Evolutionary conservation across 2,113 vertebrate species (phyloP).

Genomic region (Pontoporia blainvillei): DNA sequence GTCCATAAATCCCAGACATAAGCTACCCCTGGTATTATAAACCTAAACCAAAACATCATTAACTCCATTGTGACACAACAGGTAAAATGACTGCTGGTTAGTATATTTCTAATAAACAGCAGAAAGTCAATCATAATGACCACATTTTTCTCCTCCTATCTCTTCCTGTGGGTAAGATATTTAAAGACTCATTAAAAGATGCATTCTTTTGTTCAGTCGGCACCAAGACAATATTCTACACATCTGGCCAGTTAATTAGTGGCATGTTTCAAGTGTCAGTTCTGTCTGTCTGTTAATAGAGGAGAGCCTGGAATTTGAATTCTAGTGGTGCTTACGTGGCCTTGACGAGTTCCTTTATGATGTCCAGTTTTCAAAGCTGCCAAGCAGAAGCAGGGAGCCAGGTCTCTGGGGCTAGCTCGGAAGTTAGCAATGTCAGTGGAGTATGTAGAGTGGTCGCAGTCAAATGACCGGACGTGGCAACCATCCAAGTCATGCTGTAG

Average conservation of each 20-base stretch:
- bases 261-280: background rate
- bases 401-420: background rate
- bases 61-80: background rate
- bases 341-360: background rate
- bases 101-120: background rate
- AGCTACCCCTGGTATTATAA: background rate
- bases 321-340: background rate
- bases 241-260: background rate
- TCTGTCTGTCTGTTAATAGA: background rate
- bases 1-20: background rate
- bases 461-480: background rate
- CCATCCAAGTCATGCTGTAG: background rate
- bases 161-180: conserved; percentile 26
- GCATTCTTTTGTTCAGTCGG: conserved; percentile 15
- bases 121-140: background rate
- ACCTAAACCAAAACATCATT: background rate
- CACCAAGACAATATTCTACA: background rate
- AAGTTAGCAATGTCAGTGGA: background rate
- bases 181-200: conserved; percentile 7
- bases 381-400: background rate
- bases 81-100: background rate
- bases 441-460: background rate
- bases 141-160: background rate
- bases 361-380: background rate
- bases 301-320: background rate